phyloP scores from a whole-genome alignment of 53 echinoderm and acorn worm species.

The Holothuria scabra region DNA sequence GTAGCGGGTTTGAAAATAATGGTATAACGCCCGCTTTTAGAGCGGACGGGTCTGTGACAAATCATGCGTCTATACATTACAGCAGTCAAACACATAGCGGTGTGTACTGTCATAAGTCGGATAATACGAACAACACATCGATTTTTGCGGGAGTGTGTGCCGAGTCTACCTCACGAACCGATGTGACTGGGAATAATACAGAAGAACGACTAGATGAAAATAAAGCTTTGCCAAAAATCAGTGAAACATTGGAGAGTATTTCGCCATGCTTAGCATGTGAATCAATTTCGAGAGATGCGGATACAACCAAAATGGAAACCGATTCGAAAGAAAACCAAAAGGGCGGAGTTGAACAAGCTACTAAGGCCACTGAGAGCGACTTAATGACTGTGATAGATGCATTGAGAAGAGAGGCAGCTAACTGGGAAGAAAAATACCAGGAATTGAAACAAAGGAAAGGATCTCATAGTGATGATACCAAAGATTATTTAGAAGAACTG shows the following conservation, averaged over 20 bases:
- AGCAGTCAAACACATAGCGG: not conserved
- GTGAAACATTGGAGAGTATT: conserved; percentile 34
- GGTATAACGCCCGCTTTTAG: conserved; percentile 51
- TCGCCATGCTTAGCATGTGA: not conserved
- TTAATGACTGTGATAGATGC: conserved; percentile 55
- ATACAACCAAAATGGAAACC: conserved; percentile 30
- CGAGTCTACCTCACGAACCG: not conserved
- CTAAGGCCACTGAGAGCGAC: conserved; percentile 38
- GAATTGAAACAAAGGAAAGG: conserved; percentile 60
- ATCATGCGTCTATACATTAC: conserved; percentile 10
- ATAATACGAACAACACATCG: not conserved
- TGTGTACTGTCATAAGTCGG: not conserved
- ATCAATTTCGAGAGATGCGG: conserved; percentile 11
- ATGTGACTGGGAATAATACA: conserved; percentile 9
- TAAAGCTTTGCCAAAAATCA: conserved; percentile 10
- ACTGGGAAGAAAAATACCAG: conserved; percentile 70
- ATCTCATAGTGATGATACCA: conserved; percentile 37
- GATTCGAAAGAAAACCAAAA: conserved; percentile 25
- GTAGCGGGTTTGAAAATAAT: conserved; percentile 25
- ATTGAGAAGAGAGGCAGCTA: conserved; percentile 64
- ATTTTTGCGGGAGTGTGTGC: conserved; percentile 17
- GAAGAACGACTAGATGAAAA: conserved; percentile 14
- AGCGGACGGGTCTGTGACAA: conserved; percentile 16
- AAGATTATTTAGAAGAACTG: conserved; percentile 42
- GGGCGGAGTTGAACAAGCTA: conserved; percentile 45